Evolutionary conservation across 2,888 invertebrate species (phyloP), one percentile per base, ranked within the genome.

Genomic region (Epistrophe grossulariae): DNA sequence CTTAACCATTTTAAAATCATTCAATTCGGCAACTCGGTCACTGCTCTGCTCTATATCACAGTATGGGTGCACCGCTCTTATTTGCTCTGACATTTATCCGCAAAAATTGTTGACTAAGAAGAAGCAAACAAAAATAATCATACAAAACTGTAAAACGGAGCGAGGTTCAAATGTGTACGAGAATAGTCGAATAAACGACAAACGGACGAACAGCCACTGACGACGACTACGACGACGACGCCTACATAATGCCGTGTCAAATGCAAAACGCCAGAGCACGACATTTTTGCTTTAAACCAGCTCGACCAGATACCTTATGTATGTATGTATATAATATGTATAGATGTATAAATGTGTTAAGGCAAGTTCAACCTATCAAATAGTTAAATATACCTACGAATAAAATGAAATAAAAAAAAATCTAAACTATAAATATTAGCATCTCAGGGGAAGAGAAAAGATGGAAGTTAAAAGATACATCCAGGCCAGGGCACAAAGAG

Each of bases 181-280:
- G 24, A 35, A 59, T 59, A 59, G 31, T 35, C 59, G 35, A 28
- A 71, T 48, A 50, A 48, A n/a, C 60, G 62, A 81, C 64, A 57
- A 71, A 68, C 84, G 43, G 71, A 35, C 71, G 35, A 48, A 77
- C 71, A 70, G 76, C 72, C 79, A 24, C 24, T 24, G 24, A 24
- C 24, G 24, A 24, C 24, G 24, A 24, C n/a, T n/a, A n/a, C 24
- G 24, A 81, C 87, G 89, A 72, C 80, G 88, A 88, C 89, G 89
- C 89, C 89, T 89, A 89, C 89, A 89, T 89, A 84, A 74, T 72
- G 81, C 82, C 88, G 78, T 81, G 88, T 88, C 88, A 88, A 89
- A 83, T 87, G 85, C 85, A 87, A 82, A 87, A 87, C 79, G 82
- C 85, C 82, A 82, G 74, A 87, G 83, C 84, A 88, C 89, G 88